Evolutionary conservation across 2,888 invertebrate species (phyloP), one percentile per base, ranked within the genome.

Genomic region (Cyrtodaria siliqua): DNA sequence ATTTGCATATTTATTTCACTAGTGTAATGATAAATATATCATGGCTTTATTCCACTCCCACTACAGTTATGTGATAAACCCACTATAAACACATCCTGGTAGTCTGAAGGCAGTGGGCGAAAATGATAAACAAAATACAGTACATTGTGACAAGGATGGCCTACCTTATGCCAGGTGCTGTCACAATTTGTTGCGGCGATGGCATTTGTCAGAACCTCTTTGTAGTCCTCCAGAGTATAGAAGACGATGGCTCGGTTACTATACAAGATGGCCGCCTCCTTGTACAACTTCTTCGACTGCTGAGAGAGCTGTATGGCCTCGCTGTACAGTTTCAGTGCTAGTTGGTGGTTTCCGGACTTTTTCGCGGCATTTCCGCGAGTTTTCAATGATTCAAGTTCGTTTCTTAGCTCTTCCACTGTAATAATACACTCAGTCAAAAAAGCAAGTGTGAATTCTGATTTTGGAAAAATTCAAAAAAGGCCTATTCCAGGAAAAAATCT

Each of bases 181-280:
- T 85, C 82, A 66, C 72, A 71, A 2, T 59, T 69, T 0, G 82
- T 64, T 20, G 83, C 73, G 20, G 76, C 80, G 0, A 76, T 50
- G 3, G 84, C 82, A 60, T 85, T 82, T 0, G 73, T 42, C 18
- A 83, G 49, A 0, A 84, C 81, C 18, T 82, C 76, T 1, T 20
- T 52, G 29, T 73, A 63, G 9, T 75, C 62, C 1, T 64, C 56
- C 42, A 78, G 49, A n/a, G 64, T 66, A 52, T 23, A 66, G 47
- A 73, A 71, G 2, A 83, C 84, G 16, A 73, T 72, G 8, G 87
- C 85, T n/a, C 82, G 67, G 63, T 84, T 84, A 60, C 82, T 85
- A 42, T 84, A 78, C 44, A 87, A 71, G 14, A 78, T 64, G 26
- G 83, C 83, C 2, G 80, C 76, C 49, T 87, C 84, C 29, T 80